Conservation (phyloP, 2,797 vertebrate genomes). For the Adelosebastes latens region DNA sequence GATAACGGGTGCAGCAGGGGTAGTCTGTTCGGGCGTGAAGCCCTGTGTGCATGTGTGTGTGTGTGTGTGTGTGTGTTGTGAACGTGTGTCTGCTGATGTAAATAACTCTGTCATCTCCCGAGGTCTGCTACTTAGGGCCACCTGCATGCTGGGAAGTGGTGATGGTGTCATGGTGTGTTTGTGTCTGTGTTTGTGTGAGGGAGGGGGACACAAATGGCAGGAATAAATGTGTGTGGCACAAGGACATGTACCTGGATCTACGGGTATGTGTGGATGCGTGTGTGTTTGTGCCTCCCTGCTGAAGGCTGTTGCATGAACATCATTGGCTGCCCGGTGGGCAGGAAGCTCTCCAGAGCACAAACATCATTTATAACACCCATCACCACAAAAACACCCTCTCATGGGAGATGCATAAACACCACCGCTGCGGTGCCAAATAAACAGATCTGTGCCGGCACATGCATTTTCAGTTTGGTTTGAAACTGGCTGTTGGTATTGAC, state of each 20-base stretch:
- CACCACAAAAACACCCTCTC: conserved; percentile 29
- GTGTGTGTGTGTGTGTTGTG: background rate
- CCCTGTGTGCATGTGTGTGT: background rate
- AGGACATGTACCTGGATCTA: conserved; percentile 1
- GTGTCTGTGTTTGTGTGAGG: background rate
- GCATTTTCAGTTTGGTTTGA: background rate
- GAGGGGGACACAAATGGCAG: background rate
- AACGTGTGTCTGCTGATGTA: conserved; percentile 39
- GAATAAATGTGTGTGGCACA: background rate
- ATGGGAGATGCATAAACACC: conserved; percentile 22
- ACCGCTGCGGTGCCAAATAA: background rate
- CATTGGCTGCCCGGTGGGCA: conserved; percentile 35
- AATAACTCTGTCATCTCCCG: conserved; percentile 55
- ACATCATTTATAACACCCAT: conserved; percentile 57
- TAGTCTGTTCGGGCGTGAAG: conserved; percentile 33
- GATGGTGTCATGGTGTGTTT: conserved; percentile 35
- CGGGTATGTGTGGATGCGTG: conserved; percentile 4
- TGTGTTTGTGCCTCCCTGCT: conserved; percentile 15
- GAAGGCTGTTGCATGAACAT: conserved; percentile 46
- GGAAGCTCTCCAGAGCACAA: conserved; percentile 26
- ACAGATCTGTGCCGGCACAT: background rate
- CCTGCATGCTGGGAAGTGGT: conserved; percentile 54
- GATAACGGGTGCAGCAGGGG: conserved; percentile 11
- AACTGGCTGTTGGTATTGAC: background rate
- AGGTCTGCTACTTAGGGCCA: conserved; percentile 53